Evolutionary conservation across 2,797 vertebrate genomes (phyloP).

Genomic region (Fratercula arctica): DNA sequence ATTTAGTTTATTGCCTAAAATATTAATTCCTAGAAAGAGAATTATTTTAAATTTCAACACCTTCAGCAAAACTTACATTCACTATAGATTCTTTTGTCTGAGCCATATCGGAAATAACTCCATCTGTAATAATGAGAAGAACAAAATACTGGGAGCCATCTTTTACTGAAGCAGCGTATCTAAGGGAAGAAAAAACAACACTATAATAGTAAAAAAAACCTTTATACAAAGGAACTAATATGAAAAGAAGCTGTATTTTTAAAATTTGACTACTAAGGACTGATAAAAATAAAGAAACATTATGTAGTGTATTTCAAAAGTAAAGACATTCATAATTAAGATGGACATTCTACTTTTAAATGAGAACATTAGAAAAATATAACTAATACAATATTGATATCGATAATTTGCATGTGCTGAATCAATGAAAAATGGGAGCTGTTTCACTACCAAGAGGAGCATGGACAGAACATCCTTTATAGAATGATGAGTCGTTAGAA

Average conservation of each 20-base stretch:
- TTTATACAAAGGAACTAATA: neutral
- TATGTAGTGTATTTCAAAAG: neutral
- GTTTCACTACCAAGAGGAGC: neutral
- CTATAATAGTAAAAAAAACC: neutral
- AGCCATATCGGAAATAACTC: slow-evolving; percentile 98
- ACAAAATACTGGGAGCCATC: slow-evolving; percentile 98
- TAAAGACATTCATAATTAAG: neutral
- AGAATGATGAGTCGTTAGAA: neutral
- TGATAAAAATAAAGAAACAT: neutral
- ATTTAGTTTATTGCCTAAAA: neutral
- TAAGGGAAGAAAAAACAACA: slow-evolving; percentile 60
- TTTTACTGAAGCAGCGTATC: slow-evolving; percentile 93
- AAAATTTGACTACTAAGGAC: neutral
- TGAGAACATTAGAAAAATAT: neutral
- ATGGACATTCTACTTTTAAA: neutral
- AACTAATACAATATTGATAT: neutral
- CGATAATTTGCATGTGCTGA: neutral
- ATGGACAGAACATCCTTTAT: neutral
- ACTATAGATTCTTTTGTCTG: slow-evolving; percentile 98
- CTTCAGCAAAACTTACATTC: slow-evolving; percentile 84
- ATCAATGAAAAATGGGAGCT: neutral
- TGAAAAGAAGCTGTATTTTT: neutral
- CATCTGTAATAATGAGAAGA: slow-evolving; percentile 96
- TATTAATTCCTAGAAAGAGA: neutral
- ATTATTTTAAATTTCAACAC: neutral